phyloP scores from a whole-genome alignment of 2,113 vertebrate genomes.

The Struthio camelus region DNA sequence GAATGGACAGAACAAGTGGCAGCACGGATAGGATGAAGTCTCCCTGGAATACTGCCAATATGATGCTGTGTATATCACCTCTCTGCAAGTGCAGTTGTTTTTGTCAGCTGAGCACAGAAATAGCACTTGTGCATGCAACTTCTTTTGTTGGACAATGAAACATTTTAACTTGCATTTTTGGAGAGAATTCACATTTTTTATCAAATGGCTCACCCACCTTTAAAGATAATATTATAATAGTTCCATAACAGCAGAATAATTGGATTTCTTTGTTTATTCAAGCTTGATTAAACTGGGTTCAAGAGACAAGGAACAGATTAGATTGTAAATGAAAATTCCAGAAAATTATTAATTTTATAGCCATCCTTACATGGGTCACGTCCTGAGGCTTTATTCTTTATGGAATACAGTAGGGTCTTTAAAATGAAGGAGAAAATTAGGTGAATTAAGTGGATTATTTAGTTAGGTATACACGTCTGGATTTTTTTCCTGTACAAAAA shows the following conservation, averaged over 20 bases:
- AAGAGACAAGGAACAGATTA: neutral
- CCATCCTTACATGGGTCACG: neutral
- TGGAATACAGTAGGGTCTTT: neutral
- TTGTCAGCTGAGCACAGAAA: neutral
- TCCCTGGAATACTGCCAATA: neutral
- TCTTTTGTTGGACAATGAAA: neutral
- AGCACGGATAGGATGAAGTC: neutral
- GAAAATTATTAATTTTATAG: neutral
- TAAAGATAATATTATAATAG: neutral
- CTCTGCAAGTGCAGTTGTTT: neutral
- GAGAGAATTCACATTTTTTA: neutral
- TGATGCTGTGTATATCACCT: neutral
- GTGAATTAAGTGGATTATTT: neutral
- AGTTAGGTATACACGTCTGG: neutral
- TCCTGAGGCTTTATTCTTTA: neutral
- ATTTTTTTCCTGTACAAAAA: neutral
- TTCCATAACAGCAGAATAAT: neutral
- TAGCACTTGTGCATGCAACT: neutral
- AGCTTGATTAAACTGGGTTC: neutral
- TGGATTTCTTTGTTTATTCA: neutral
- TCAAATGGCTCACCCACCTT: neutral
- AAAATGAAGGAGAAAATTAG: neutral
- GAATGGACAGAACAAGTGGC: neutral
- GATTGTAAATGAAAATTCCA: neutral
- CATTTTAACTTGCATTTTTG: neutral